Evolutionary conservation across 2,113 vertebrate species (phyloP).

Genomic region (Hydropotes inermis): DNA sequence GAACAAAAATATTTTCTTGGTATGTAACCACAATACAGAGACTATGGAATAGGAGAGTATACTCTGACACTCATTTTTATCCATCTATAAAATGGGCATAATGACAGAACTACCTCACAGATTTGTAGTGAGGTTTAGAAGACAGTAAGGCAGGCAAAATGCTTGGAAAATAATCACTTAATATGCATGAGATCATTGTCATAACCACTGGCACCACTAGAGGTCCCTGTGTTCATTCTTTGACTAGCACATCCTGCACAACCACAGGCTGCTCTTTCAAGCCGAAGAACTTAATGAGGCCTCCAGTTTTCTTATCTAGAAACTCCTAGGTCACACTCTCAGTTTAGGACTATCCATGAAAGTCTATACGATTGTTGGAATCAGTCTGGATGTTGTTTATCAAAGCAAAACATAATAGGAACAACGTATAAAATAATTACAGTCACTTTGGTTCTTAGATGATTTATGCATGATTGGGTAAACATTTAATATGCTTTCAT

Average conservation of each 20-base stretch:
- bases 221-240: not conserved
- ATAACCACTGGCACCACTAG: not conserved
- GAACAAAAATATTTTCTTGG: not conserved
- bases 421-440: not conserved
- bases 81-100: not conserved
- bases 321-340: not conserved
- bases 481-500: not conserved
- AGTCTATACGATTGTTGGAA: not conserved
- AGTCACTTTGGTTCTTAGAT: not conserved
- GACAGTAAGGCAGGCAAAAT: not conserved
- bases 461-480: not conserved
- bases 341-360: not conserved
- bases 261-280: rapidly evolving
- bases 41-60: not conserved
- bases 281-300: rapidly evolving
- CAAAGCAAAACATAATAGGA: not conserved
- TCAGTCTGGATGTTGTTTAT: not conserved
- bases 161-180: not conserved
- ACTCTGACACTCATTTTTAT: not conserved
- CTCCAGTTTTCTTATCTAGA: not conserved
- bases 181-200: not conserved
- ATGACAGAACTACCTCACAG: not conserved
- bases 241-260: not conserved
- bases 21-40: not conserved
- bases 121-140: not conserved